These are phyloP conservation scores for Siniperca scherzeri DNA, from an alignment of 2,797 vertebrate genomes.

Conservation along the genomic window DNA sequence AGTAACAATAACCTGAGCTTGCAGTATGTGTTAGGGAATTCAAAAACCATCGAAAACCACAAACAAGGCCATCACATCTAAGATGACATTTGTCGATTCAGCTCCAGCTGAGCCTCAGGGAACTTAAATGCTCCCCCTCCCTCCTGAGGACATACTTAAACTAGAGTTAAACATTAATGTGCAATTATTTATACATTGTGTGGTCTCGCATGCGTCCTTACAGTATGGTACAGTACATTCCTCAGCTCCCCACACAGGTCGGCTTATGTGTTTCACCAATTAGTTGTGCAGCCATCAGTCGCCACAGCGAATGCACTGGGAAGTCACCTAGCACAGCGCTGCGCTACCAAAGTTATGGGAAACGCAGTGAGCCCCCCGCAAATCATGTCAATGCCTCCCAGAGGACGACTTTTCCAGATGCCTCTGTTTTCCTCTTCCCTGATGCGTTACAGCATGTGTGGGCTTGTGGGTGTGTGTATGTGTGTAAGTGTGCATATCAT, in stretches of 20 bases:
- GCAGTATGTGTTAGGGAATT: conserved; percentile 15
- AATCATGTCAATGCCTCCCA: conserved; percentile 81
- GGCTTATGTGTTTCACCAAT: conserved; percentile 50
- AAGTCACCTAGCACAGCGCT: conserved; percentile 54
- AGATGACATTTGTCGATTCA: conserved; percentile 48
- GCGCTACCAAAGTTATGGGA: conserved; percentile 61
- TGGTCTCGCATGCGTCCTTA: conserved; percentile 60
- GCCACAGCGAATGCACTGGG: conserved; percentile 26
- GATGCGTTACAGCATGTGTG: conserved; percentile 68
- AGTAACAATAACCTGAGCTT: conserved; percentile 37
- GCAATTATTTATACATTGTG: conserved; percentile 71
- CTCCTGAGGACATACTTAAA: conserved; percentile 66
- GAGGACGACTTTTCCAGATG: conserved; percentile 85
- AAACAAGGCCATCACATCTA: conserved; percentile 31
- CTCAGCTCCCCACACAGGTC: conserved; percentile 16
- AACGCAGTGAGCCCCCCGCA: conserved; percentile 69
- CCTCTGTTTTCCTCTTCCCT: conserved; percentile 84
- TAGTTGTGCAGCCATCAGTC: conserved; percentile 53
- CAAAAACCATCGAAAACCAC: conserved; percentile 31
- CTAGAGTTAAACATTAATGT: conserved; percentile 74
- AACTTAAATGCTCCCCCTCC: conserved; percentile 34
- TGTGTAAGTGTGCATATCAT: conserved; percentile 31
- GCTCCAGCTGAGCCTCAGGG: conserved; percentile 31
- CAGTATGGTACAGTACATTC: conserved; percentile 6
- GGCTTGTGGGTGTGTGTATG: conserved; percentile 31